These are phyloP conservation scores for Caranx melampygus DNA, from an alignment of 2,113 vertebrate genomes.

Conservation along the genomic window DNA sequence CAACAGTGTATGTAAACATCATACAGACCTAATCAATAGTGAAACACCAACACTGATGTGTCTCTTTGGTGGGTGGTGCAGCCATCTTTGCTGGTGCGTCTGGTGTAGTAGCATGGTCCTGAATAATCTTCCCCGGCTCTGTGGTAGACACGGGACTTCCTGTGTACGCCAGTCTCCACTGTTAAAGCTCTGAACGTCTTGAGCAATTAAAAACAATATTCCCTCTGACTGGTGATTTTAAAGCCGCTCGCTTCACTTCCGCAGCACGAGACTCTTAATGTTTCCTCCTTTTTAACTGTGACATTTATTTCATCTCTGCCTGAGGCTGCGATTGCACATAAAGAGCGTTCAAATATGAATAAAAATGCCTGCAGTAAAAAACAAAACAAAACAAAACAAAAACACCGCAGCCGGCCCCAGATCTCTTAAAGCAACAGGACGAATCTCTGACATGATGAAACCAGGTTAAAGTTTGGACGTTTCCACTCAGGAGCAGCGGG, in stretches of 20 bases:
- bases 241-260: slow-evolving; percentile 16
- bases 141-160: neutral
- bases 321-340: neutral
- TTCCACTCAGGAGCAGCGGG: slow-evolving; percentile 32
- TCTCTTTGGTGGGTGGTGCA: too few relatives aligned
- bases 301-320: slow-evolving; percentile 41
- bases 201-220: slow-evolving; percentile 25
- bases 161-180: neutral
- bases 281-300: slow-evolving; percentile 19
- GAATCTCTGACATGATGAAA: slow-evolving; percentile 1
- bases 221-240: slow-evolving; percentile 6
- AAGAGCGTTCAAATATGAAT: slow-evolving; percentile 20
- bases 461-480: neutral
- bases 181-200: slow-evolving; percentile 18
- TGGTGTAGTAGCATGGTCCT: too few relatives aligned
- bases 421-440: slow-evolving; percentile 14
- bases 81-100: too few relatives aligned
- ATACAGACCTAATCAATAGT: too few relatives aligned
- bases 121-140: too few relatives aligned
- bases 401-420: slow-evolving; percentile 7
- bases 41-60: too few relatives aligned
- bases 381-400: too few relatives aligned
- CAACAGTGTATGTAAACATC: too few relatives aligned
- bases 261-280: slow-evolving; percentile 16
- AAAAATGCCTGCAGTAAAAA: slow-evolving; percentile 18